Evolutionary conservation across 2,888 invertebrate genomes (phyloP), one percentile per base, ranked within the genome.

Genomic region (Frankliniella fusca): DNA sequence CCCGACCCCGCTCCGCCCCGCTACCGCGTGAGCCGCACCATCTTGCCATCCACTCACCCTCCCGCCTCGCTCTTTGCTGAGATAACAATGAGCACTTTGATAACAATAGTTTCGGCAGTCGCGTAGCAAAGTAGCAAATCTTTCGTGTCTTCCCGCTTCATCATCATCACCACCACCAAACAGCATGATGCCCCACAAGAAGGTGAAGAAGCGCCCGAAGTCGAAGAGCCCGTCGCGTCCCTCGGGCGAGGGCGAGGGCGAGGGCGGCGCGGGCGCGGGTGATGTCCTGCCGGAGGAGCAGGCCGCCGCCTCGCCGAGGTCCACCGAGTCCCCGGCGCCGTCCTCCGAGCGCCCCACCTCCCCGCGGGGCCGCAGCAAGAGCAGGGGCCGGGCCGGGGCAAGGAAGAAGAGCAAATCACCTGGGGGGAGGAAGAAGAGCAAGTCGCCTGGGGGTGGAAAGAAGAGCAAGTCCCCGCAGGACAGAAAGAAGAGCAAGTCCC

Each of bases 81-180:
- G 3, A 38, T 38, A 76, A 76, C 70, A 76, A 76, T 76, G 70
- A 27, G 23, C 23, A 11, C 54, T 18, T 27, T 27, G 27, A 76
- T 76, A 76, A 76, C 70, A 76, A 76, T 23, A 23, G 27, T 76
- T 9, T 27, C 27, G 23, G 20, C 54, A 54, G 54, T 54, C 54
- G 54, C 54, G 54, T 54, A 54, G 54, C 70, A 76, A 76, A 76
- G 54, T 54, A 54, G 54, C 70, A 76, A 76, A 76, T 76, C 70
- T 27, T 27, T 27, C 27, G 70, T 76, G 38, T 38, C 38, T 5
- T 38, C 38, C 5, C 38, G 38, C 38, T 38, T 38, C 38, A 38
- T 38, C 38, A 38, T 38, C 38, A 5, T 54, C 12, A 12, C 7
- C 54, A 20, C 15, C 54, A 7, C 11, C 54, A 12, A 12, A 12